Evolutionary conservation across 2,113 vertebrate genomes (phyloP).

Genomic region (Hydropotes inermis): DNA sequence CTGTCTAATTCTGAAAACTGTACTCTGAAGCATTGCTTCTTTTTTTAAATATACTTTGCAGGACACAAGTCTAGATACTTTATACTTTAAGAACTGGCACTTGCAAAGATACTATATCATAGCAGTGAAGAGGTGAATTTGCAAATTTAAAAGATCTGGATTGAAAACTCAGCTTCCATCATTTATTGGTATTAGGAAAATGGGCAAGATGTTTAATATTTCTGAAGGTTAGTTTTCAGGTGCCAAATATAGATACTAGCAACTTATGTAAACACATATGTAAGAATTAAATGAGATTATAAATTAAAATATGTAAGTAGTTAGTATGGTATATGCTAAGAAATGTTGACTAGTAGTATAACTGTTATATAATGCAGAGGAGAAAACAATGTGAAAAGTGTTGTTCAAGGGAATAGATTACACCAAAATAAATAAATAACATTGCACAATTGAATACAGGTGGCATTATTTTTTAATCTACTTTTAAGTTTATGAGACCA

Average conservation of each 20-base stretch:
- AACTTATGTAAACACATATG: background rate
- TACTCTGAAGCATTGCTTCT: background rate
- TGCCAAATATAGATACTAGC: background rate
- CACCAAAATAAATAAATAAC: background rate
- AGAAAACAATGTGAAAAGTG: background rate
- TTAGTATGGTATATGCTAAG: background rate
- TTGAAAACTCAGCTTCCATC: background rate
- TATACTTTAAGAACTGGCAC: background rate
- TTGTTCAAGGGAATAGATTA: background rate
- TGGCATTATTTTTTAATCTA: background rate
- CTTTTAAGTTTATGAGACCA: background rate
- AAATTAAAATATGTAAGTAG: background rate
- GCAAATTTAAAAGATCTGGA: background rate
- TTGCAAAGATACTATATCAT: background rate
- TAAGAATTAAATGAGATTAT: slow-evolving; percentile 2
- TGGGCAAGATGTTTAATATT: background rate
- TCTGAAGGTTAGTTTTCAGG: background rate
- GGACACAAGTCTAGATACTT: background rate
- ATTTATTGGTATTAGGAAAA: background rate
- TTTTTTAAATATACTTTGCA: background rate
- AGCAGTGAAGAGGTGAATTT: background rate
- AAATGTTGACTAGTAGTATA: background rate
- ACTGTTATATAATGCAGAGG: background rate
- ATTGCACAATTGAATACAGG: background rate
- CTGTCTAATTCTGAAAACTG: background rate